phyloP scores from a whole-genome alignment of 2,888 invertebrate genomes.

The Patella caerulea region DNA sequence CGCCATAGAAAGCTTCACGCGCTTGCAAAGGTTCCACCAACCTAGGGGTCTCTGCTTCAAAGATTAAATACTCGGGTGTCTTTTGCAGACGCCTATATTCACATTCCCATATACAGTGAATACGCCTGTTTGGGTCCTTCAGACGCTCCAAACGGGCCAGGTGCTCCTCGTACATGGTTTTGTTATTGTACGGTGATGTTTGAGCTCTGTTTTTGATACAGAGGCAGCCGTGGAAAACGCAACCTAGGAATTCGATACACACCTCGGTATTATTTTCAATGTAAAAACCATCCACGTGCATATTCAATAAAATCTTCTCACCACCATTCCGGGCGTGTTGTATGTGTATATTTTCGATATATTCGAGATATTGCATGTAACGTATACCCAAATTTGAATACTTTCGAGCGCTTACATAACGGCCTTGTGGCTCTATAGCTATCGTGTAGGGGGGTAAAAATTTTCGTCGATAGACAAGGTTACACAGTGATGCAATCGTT shows the following conservation, averaged over 20 bases:
- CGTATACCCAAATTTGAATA: neutral
- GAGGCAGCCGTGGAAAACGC: neutral
- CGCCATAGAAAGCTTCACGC: too few relatives aligned
- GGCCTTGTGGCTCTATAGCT: too few relatives aligned
- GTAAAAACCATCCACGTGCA: neutral
- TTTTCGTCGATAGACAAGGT: neutral
- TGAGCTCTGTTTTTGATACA: neutral
- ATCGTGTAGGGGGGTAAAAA: neutral
- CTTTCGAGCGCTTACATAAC: neutral
- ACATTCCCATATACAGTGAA: neutral
- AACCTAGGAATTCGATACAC: neutral
- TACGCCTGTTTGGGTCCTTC: neutral
- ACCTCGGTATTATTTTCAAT: neutral
- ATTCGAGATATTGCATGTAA: neutral
- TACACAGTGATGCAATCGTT: neutral
- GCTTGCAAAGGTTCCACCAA: too few relatives aligned
- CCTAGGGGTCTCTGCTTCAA: too few relatives aligned
- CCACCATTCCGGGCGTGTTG: slow-evolving; percentile 1
- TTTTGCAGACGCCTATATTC: too few relatives aligned
- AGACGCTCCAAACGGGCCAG: neutral
- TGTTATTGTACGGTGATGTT: neutral
- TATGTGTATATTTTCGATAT: neutral
- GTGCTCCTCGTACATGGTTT: neutral
- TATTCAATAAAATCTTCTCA: neutral
- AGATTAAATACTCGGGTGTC: too few relatives aligned